Conservation (phyloP, 2,888 invertebrate genomes). For the Acanthosepion pharaonis region DNA sequence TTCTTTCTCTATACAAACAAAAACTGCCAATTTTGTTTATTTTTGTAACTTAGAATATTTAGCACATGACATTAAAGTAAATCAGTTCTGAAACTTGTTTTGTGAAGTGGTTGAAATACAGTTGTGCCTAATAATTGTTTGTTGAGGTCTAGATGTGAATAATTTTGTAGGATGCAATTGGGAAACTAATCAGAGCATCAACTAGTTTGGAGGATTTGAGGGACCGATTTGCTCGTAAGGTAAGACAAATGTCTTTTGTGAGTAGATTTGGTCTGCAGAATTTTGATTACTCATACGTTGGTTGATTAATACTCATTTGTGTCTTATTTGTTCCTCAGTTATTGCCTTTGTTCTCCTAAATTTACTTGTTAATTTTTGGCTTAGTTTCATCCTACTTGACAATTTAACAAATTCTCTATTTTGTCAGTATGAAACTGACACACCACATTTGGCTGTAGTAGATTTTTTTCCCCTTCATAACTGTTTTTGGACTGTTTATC, state of each 20-base stretch:
- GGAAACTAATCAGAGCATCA: constrained; percentile 24
- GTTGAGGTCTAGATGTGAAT: constrained; percentile 40
- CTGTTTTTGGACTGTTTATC: not conserved
- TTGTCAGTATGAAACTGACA: not conserved
- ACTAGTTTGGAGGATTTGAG: constrained; percentile 40
- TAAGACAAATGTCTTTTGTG: not conserved
- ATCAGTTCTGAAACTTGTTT: not conserved
- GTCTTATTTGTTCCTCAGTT: not conserved
- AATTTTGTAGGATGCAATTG: constrained; percentile 44
- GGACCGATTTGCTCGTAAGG: not conserved
- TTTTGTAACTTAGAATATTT: not conserved
- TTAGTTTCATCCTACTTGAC: not conserved
- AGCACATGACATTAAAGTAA: not conserved
- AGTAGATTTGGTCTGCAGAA: not conserved
- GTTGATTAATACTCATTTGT: not conserved
- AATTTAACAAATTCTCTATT: not conserved
- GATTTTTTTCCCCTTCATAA: not conserved
- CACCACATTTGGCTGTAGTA: not conserved
- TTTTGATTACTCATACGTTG: not conserved
- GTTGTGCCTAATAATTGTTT: not conserved
- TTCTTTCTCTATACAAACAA: not conserved
- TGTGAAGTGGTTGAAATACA: not conserved
- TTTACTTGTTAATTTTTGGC: not conserved
- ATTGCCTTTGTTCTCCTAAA: not conserved
- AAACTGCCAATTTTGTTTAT: not conserved